phyloP scores from a whole-genome alignment of 2,797 vertebrate species.

The Psittacula derbiana region DNA sequence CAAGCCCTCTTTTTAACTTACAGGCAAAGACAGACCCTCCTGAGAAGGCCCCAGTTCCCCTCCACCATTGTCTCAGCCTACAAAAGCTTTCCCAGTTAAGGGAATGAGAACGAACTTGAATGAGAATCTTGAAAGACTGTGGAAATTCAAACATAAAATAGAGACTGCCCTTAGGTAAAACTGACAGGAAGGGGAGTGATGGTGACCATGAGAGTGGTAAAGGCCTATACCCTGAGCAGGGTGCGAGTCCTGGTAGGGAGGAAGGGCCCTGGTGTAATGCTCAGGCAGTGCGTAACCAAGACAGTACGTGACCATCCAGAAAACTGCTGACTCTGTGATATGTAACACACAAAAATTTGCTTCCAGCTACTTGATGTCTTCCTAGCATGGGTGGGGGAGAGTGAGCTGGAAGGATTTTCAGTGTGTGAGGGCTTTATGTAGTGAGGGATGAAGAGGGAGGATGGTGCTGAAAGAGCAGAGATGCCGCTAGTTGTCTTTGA shows the following conservation, averaged over 20 bases:
- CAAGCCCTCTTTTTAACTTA: neutral
- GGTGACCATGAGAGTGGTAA: neutral
- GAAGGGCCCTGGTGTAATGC: neutral
- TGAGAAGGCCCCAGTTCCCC: neutral
- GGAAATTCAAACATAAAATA: neutral
- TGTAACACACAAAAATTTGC: neutral
- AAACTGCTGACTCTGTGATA: neutral
- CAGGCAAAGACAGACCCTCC: neutral
- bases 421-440: neutral
- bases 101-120: neutral
- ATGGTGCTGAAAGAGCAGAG: neutral
- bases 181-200: neutral
- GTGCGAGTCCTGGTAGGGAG: neutral
- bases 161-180: neutral
- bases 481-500: neutral
- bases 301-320: neutral
- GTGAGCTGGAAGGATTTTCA: neutral
- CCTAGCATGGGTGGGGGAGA: neutral
- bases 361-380: neutral
- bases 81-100: neutral
- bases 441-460: neutral
- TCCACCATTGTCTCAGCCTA: neutral
- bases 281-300: neutral
- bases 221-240: neutral
- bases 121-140: neutral